These are phyloP conservation scores for Tyto alba DNA, from an alignment of 2,113 vertebrate genomes.

Conservation along the genomic window DNA sequence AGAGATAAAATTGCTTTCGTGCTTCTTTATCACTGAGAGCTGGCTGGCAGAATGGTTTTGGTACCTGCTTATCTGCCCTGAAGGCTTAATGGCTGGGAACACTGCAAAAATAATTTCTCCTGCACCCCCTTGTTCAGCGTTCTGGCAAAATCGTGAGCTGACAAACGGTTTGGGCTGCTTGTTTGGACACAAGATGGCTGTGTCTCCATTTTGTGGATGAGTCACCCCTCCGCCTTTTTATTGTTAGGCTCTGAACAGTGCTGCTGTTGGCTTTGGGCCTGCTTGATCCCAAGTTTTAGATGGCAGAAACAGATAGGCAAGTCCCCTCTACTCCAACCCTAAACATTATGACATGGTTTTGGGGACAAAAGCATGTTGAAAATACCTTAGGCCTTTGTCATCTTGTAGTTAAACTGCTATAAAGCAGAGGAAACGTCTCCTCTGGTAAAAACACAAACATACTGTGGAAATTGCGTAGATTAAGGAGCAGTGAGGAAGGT, in stretches of 20 bases:
- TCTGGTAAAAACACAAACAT: rapidly evolving
- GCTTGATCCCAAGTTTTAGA: not conserved
- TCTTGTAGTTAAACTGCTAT: not conserved
- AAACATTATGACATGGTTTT: not conserved
- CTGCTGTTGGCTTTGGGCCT: not conserved
- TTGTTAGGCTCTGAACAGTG: not conserved
- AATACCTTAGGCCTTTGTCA: not conserved
- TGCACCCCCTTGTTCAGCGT: not conserved
- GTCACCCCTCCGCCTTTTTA: not conserved
- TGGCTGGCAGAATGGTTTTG: not conserved
- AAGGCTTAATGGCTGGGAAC: not conserved
- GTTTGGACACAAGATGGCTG: not conserved
- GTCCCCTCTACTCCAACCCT: not conserved
- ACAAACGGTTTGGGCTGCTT: not conserved
- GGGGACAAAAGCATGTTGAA: not conserved
- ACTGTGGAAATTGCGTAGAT: not conserved
- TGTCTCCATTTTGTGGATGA: not conserved
- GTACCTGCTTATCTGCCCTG: not conserved
- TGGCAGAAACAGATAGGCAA: not conserved
- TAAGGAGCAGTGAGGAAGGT: not conserved
- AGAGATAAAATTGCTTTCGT: not conserved
- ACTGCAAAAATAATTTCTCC: not conserved
- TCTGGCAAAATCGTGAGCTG: not conserved
- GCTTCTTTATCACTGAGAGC: not conserved
- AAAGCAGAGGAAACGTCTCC: not conserved